Base-by-base conservation (phyloP, 2,113 vertebrate genomes). In the Cryptomyrus ogoouensis region DNA sequence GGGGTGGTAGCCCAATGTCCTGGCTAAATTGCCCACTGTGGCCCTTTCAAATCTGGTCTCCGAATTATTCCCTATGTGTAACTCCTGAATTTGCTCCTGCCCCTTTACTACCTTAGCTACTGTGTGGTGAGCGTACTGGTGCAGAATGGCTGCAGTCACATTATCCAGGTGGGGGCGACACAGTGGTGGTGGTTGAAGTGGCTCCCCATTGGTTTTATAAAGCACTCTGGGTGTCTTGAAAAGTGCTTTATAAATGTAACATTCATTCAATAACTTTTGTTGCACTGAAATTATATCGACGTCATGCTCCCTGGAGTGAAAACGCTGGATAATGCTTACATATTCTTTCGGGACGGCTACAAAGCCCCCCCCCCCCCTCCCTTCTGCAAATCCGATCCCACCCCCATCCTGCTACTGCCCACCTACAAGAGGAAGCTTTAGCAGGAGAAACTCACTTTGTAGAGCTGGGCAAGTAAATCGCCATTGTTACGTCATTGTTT, bases 341-440 rank as follows among this genome's bases (percentile, higher is more conserved):
- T 53, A 10, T 39, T 49, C 39, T 88, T 87, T 17, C 42, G 2
- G n/a, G 47, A 88, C 3, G 31, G 39, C 24, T 89, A 91, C 77
- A 83, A 83, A 83, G 39, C 62, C 58, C 44, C 17, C 13, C 89
- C 53, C 24, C 35, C 50, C 50, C 27, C 39, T 56, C 35, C 47
- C 7, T 88, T 89, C 52, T 44, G 88, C 5, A 91, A 91, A 88
- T 90, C 87, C 19, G 88, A 90, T 24, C 90, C 90, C 46, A 9
- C 47, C 3, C 47, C 74, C 12, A 80, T 90, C 39, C 88, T 90
- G 21, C 88, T 91, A 27, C 66, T 87, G 21, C 88, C 89, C 19
- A 42, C 74, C 52, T 84, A 91, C 24, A 91, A 83, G 85, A 56
- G n/a, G 47, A 84, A 86, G 24, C 88, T 89, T 10, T 90, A 91